These are phyloP conservation scores for Hydriomena furcata DNA, from an alignment of 2,888 invertebrate genomes.

Conservation along the genomic window DNA sequence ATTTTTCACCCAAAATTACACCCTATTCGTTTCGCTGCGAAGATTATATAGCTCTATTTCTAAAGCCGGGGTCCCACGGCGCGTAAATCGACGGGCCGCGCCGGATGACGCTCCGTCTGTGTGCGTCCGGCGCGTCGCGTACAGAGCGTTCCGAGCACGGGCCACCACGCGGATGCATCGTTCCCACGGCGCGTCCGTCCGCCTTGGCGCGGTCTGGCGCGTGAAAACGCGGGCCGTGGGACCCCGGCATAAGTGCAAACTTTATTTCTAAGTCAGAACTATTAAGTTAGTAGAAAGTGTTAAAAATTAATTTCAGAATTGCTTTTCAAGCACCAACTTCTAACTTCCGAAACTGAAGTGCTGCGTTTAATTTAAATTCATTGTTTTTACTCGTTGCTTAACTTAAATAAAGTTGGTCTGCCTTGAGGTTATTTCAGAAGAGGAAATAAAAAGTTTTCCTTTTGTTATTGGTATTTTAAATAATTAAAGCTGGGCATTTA, in stretches of 20 bases:
- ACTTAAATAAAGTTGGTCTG: not conserved
- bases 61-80: no score
- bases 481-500: not conserved
- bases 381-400: not conserved
- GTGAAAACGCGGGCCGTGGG: no score
- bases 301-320: not conserved
- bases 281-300: not conserved
- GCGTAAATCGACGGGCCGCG: no score
- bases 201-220: no score
- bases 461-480: not conserved
- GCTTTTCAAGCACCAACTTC: not conserved
- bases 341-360: no score
- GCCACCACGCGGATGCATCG: no score
- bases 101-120: no score
- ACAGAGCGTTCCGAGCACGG: no score
- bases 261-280: not conserved
- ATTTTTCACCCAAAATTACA: slow-evolving; percentile 8
- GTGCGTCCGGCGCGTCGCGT: no score
- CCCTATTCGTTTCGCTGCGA: not conserved
- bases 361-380: no score
- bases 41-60: not conserved
- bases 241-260: not conserved
- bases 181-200: no score
- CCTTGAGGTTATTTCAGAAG: slow-evolving; percentile 9
- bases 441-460: not conserved